Evolutionary conservation across 2,113 vertebrate species (phyloP), one percentile per base, ranked within the genome.

Genomic region (Tringa solitaria): DNA sequence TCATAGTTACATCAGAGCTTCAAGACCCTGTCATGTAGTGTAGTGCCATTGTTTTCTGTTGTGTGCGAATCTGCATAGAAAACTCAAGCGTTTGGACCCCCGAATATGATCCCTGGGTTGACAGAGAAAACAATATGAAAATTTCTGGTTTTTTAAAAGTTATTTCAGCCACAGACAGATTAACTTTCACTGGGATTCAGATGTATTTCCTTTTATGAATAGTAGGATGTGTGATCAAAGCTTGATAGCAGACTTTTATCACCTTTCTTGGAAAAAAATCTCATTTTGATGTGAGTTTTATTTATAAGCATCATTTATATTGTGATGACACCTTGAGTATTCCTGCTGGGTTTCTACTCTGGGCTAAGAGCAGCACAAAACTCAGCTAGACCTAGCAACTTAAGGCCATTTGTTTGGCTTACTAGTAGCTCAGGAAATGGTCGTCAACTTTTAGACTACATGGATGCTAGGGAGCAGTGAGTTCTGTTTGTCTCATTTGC

Each of bases 161-260:
- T 86, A 77, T 96, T 97, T 97, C 72, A 96, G 50, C 39, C 35
- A 73, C 89, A 90, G 91, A 48, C 59, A 96, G 89, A 88, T 95
- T 96, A 6, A 80, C 91, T 96, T 97, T 96, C 78, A 53, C 86
- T 85, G 56, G 57, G 8, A 83, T 93, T 96, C 77, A 93, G 87
- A 97, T 84, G 23, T 89, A 77, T 85, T 96, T 97, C 79, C 51
- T 95, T 97, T 92, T 76, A 79, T 96, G 79, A 96, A 69, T 79
- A 86, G 43, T 63, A 68, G 88, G n/a, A 60, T 60, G 63, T 75
- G 33, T 39, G 33, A 70, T 77, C 68, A 70, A 68, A 86, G 15
- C 81, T 26, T 87, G 87, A 90, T 72, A 96, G 65, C 14, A 95
- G 74, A 74, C 67, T 96, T 97, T 80, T 93, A 84, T 93, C 78